phyloP scores from a whole-genome alignment of 2,797 vertebrate genomes.

The Euphonia xanthogaster region DNA sequence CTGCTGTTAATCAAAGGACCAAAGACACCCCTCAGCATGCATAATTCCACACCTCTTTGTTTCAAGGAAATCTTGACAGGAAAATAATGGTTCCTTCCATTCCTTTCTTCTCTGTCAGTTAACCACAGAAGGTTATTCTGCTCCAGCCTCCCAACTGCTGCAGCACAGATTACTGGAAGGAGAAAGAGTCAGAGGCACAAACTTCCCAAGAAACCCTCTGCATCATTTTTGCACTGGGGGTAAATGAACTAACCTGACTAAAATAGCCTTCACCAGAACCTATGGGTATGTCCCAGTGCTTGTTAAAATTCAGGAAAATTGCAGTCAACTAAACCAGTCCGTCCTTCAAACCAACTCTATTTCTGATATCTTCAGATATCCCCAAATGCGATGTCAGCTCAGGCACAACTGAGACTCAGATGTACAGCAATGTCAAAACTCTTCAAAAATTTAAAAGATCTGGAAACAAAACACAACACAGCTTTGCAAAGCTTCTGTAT shows the following conservation, averaged over 20 bases:
- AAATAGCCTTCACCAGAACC: not conserved
- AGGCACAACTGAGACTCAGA: not conserved
- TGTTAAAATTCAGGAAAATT: not conserved
- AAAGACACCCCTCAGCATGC: slow-evolving; percentile 58
- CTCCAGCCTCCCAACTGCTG: slow-evolving; percentile 34
- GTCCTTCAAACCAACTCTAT: not conserved
- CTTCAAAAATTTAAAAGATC: not conserved
- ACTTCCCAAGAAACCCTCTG: not conserved
- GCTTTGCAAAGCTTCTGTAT: not conserved
- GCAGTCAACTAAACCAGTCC: not conserved
- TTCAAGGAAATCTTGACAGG: slow-evolving; percentile 63
- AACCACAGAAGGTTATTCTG: slow-evolving; percentile 58
- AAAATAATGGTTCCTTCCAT: slow-evolving; percentile 62
- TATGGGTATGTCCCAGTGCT: fast-evolving
- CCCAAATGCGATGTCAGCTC: not conserved
- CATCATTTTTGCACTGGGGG: not conserved
- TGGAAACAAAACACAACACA: not conserved
- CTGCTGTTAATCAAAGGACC: slow-evolving; percentile 61
- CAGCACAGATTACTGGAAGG: slow-evolving; percentile 20
- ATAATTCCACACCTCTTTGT: slow-evolving; percentile 68
- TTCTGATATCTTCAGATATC: not conserved
- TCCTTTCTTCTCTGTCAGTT: slow-evolving; percentile 58
- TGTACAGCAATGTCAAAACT: not conserved
- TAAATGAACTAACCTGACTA: not conserved
- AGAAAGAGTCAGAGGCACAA: not conserved